Evolutionary conservation across 2,888 invertebrate genomes (phyloP).

Genomic region (Cactoblastis cactorum): DNA sequence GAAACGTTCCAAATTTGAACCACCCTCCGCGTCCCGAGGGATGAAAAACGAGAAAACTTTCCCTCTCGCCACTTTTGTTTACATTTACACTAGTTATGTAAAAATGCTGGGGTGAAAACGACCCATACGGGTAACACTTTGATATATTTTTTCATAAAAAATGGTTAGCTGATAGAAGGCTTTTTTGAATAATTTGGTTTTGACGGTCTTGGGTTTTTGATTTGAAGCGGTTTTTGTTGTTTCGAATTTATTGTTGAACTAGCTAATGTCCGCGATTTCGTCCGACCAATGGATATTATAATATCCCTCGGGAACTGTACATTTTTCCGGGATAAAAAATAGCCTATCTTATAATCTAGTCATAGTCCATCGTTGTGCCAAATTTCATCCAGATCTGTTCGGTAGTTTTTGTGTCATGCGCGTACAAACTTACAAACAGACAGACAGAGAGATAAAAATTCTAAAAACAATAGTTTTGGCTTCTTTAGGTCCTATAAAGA

Average conservation of each 20-base stretch:
- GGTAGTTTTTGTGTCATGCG: not conserved
- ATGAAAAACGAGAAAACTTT: constrained; percentile 73
- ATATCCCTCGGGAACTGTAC: too few species aligned
- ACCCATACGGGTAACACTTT: constrained; percentile 4
- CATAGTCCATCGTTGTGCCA: too few species aligned
- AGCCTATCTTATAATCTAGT: too few species aligned
- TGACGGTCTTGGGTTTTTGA: not conserved
- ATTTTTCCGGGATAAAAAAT: too few species aligned
- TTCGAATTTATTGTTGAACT: too few species aligned
- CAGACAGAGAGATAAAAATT: too few species aligned
- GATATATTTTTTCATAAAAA: constrained; percentile 12
- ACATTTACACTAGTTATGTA: constrained; percentile 69
- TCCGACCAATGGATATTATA: too few species aligned
- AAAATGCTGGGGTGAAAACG: constrained; percentile 29
- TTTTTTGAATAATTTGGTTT: not conserved
- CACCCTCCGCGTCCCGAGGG: constrained; percentile 50
- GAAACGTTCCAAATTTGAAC: constrained; percentile 65
- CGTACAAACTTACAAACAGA: not conserved
- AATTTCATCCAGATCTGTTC: not conserved
- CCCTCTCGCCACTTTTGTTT: constrained; percentile 64
- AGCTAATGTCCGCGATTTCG: too few species aligned
- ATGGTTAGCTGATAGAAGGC: not conserved
- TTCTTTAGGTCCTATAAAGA: not conserved
- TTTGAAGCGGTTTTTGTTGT: not conserved
- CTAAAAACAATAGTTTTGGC: too few species aligned